Evolutionary conservation across 2,888 invertebrate species (phyloP), one percentile per base, ranked within the genome.

Genomic region (Erynnis tages): DNA sequence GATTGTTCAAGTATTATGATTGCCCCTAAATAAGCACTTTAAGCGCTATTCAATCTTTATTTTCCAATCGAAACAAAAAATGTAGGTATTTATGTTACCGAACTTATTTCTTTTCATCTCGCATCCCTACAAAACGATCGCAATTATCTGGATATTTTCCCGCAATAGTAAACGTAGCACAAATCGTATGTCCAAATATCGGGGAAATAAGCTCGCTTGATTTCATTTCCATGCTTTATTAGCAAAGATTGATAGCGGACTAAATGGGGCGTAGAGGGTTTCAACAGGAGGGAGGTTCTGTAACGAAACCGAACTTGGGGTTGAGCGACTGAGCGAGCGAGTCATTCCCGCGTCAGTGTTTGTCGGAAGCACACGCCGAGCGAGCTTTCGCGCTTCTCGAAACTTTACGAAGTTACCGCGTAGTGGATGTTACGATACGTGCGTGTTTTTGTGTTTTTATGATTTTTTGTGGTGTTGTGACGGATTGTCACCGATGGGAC

Each of bases 271-370:
- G 65, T 65, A 62, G 37, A 63, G 63, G 59, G 55, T 62, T 62
- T 68, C 67, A 74, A 73, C 76, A 75, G 73, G 75, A 73, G 76
- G 74, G 76, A 69, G 69, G 72, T 54, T 54, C 59, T 40, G n/a
- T n/a, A n/a, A n/a, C n/a, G n/a, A n/a, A n/a, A n/a, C n/a, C n/a
- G n/a, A n/a, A n/a, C n/a, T n/a, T n/a, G n/a, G n/a, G n/a, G n/a
- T n/a, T n/a, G n/a, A n/a, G n/a, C n/a, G 25, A 25, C 25, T 29
- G 10, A 43, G 17, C 27, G 17, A 16, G 21, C 11, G 25, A 13
- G 8, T 19, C 27, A 41, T 25, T 40, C 40, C n/a, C 2, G 38
- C 38, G 17, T 38, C 13, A n/a, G 21, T 13, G 10, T n/a, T n/a
- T n/a, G 47, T 10, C 10, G 19, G 29, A 37, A 35, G 47, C 37